Percentiles rank a stretch among this genome's conserved stretches.
These are phyloP conservation scores for Orthosia cruda DNA, from an alignment of 2,888 invertebrate genomes.

Conservation along the genomic window DNA sequence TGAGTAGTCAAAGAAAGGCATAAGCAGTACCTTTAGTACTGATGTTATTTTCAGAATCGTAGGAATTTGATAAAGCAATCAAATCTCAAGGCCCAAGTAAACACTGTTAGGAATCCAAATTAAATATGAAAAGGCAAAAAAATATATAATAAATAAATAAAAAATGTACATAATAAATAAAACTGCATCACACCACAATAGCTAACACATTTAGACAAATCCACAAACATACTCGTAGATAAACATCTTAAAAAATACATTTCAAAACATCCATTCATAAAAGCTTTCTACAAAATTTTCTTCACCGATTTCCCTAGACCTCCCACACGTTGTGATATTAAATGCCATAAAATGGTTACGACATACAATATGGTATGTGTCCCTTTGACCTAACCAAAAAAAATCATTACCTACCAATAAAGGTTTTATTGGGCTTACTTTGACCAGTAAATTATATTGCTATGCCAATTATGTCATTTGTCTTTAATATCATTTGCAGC, in stretches of 20 bases:
- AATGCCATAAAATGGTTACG: conserved; percentile 48
- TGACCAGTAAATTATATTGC: not conserved
- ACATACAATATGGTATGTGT: conserved; percentile 21
- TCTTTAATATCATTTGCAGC: not conserved
- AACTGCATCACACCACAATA: not conserved
- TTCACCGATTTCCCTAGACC: conserved; percentile 49
- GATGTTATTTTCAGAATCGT: too few relatives aligned
- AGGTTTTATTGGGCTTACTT: not conserved
- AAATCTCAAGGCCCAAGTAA: too few relatives aligned
- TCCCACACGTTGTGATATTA: conserved; percentile 54
- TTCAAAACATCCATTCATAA: conserved; percentile 50
- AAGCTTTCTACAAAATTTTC: conserved; percentile 61
- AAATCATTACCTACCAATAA: conserved; percentile 2
- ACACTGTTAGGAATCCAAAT: not conserved
- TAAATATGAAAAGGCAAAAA: too few relatives aligned
- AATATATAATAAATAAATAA: too few relatives aligned
- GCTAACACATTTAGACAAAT: not conserved
- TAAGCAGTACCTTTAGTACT: too few relatives aligned
- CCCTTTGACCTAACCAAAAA: conserved; percentile 32
- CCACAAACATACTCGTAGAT: conserved; percentile 4
- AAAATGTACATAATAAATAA: too few relatives aligned
- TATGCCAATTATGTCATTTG: not conserved
- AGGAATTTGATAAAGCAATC: too few relatives aligned
- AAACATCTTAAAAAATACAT: conserved; percentile 10
- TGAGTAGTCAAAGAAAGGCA: too few relatives aligned